Percentiles rank a stretch among this genome's conserved stretches.
phyloP scores from a whole-genome alignment of 2,113 vertebrate genomes.

The Pelobates fuscus region DNA sequence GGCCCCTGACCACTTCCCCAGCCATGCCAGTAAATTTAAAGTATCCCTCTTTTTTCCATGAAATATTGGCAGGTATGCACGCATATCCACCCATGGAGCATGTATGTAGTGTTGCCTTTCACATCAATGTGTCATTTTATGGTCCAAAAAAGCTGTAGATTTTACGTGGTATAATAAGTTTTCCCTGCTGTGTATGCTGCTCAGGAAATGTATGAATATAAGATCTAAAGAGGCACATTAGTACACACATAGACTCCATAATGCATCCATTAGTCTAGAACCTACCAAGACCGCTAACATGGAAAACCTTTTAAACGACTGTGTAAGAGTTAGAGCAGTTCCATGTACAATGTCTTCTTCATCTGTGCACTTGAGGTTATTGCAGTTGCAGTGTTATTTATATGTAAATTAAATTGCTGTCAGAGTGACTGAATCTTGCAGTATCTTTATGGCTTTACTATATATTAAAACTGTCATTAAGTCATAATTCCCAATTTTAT shows the following conservation, averaged over 20 bases:
- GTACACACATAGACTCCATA: neutral
- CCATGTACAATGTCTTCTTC: conserved; percentile 17
- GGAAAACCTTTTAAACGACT: conserved; percentile 17
- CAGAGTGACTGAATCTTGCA: conserved; percentile 20
- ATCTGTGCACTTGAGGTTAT: conserved; percentile 18
- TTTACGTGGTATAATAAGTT: neutral
- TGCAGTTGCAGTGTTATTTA: conserved; percentile 37
- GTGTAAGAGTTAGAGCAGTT: conserved; percentile 19
- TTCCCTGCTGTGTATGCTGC: neutral
- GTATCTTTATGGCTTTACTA: conserved; percentile 30
- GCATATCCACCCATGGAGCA: no score
- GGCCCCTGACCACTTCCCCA: no score
- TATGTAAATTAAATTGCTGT: conserved; percentile 45
- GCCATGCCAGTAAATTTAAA: no score
- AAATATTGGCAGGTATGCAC: no score
- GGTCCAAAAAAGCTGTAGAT: neutral
- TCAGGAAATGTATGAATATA: neutral
- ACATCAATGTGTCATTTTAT: neutral
- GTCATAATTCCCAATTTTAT: conserved; percentile 37
- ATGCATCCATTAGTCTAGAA: conserved; percentile 12
- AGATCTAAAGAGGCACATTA: conserved; percentile 2
- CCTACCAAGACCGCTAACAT: conserved; percentile 14
- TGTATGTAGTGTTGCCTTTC: neutral
- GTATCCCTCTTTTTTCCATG: no score
- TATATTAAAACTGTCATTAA: conserved; percentile 13